These are phyloP conservation scores for Halocynthia roretzi DNA, from an alignment of 23 tunicate species.

Conservation along the genomic window DNA sequence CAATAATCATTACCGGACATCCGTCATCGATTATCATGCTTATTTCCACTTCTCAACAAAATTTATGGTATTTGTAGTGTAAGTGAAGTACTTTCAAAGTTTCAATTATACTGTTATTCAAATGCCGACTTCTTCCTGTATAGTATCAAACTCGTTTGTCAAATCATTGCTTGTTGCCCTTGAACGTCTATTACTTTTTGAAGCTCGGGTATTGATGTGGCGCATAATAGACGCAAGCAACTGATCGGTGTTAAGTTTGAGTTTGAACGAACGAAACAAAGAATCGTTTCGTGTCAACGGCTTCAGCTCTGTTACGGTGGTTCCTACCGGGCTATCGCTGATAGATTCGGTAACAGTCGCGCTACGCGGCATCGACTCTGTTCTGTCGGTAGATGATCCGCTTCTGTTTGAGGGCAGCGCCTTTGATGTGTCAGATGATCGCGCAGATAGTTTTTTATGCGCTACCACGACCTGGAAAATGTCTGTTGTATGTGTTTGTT, in stretches of 20 bases:
- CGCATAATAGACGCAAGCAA: not conserved
- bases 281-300: conserved; percentile 3
- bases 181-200: too few relatives aligned
- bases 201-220: not conserved
- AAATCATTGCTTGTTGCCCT: too few relatives aligned
- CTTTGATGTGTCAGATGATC: not conserved
- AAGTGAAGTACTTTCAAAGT: too few relatives aligned
- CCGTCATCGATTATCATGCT: too few relatives aligned
- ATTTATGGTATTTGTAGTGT: too few relatives aligned
- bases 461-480: not conserved
- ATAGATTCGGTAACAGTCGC: not conserved
- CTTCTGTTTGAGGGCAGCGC: not conserved
- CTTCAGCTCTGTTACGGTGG: not conserved
- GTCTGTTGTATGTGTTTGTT: not conserved
- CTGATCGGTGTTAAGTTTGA: conserved; percentile 4
- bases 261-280: not conserved
- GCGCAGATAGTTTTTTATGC: not conserved
- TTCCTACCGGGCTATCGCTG: too few relatives aligned
- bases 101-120: too few relatives aligned
- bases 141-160: too few relatives aligned
- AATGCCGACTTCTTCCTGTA: too few relatives aligned
- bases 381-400: not conserved
- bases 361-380: not conserved
- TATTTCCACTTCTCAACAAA: too few relatives aligned
- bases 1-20: too few relatives aligned